phyloP scores from a whole-genome alignment of 2,888 invertebrate species.

The Lamellibrachia satsuma region DNA sequence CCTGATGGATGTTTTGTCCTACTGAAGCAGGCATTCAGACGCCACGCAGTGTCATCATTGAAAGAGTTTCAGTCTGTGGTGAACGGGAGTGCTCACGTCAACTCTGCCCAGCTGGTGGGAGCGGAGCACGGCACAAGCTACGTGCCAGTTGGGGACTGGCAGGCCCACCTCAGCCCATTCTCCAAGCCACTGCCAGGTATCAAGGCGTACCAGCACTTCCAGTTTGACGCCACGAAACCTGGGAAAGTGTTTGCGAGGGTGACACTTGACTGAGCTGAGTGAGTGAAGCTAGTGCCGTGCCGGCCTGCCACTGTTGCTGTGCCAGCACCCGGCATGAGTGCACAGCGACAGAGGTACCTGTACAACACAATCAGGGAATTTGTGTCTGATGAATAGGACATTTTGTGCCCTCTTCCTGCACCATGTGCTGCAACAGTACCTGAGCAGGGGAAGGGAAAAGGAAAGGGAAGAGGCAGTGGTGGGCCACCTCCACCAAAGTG shows the following conservation, averaged over 20 bases:
- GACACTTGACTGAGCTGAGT: not conserved
- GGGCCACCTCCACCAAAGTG: not conserved
- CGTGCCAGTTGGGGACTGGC: slow-evolving; percentile 25
- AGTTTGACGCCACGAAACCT: too few relatives aligned
- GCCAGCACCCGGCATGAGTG: not conserved
- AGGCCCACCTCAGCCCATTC: not conserved
- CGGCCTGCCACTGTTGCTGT: not conserved
- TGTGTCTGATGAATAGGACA: not conserved
- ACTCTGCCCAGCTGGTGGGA: slow-evolving; percentile 28
- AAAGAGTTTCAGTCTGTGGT: not conserved
- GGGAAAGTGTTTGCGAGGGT: too few relatives aligned
- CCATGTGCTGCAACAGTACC: not conserved
- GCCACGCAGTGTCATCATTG: too few relatives aligned
- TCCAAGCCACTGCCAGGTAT: too few relatives aligned
- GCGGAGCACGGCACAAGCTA: slow-evolving; percentile 20
- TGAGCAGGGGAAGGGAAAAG: not conserved
- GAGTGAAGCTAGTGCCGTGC: slow-evolving; percentile 17
- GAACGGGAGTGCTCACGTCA: slow-evolving; percentile 21
- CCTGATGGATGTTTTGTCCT: slow-evolving; percentile 26
- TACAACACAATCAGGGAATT: not conserved
- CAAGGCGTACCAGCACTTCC: too few relatives aligned
- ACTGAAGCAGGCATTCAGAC: not conserved
- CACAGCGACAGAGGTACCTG: not conserved
- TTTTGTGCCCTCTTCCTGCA: not conserved
- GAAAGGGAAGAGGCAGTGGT: not conserved